Evolutionary conservation across 2,888 invertebrate species (phyloP).

Genomic region (Lacanobia oleracea): DNA sequence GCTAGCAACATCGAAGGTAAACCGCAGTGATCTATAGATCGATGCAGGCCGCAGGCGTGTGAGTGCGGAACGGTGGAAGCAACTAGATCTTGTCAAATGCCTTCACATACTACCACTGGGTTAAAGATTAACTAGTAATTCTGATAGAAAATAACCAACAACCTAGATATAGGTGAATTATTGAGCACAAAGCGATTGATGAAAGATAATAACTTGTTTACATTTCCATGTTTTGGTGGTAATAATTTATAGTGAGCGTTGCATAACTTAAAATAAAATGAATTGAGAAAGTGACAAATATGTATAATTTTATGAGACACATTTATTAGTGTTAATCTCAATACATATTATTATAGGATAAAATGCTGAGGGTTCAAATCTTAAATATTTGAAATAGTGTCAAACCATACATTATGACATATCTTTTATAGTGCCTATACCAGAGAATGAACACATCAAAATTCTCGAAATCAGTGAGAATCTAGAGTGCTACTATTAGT

Average conservation of each 20-base stretch:
- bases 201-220: not conserved
- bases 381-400: constrained; percentile 9
- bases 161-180: not conserved
- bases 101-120: constrained; percentile 1
- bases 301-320: no score
- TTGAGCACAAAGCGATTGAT: not conserved
- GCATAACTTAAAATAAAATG: constrained; percentile 21
- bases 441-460: not conserved
- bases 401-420: not conserved
- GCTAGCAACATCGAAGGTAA: constrained; percentile 33
- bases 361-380: not conserved
- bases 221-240: not conserved
- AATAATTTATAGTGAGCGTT: constrained; percentile 17
- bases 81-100: constrained; percentile 19
- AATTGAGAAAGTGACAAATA: constrained; percentile 5
- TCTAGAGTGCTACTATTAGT: not conserved
- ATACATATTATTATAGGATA: no score
- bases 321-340: constrained; percentile 3
- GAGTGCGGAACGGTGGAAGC: constrained; percentile 1
- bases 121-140: constrained; percentile 6
- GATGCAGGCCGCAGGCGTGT: constrained; percentile 27
- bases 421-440: not conserved
- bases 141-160: constrained; percentile 6
- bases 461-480: not conserved
- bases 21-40: constrained; percentile 50